Evolutionary conservation across 2,113 vertebrate species (phyloP), one percentile per base, ranked within the genome.

Genomic region (Larimichthys crocea): DNA sequence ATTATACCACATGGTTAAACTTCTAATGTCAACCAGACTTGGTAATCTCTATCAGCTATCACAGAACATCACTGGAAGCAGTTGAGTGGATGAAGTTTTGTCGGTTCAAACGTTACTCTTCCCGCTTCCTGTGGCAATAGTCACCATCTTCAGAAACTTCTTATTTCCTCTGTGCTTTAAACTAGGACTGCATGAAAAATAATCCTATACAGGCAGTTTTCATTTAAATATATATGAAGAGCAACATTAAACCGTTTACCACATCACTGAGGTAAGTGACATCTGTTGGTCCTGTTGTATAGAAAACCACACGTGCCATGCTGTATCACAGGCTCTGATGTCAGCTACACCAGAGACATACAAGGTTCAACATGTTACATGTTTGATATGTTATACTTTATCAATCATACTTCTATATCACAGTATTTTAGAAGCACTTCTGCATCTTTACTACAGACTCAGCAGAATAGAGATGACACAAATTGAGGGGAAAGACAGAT

Each of bases 191-290:
- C 22, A 49, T 10, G 46, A 46, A 49, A 4, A 24, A 24, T 12
- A 24, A 26, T 19, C 22, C 35, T 40, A 40, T 57, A 15, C 17
- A 26, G 44, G 9, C 22, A 66, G n/a, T 66, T 65, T 53, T 35
- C 35, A 40, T 40, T 9, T 40, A 40, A 40, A 40, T 40, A 40
- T 40, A 40, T 40, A 40, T 8, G 35, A 40, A 40, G 35, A 40
- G 35, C n/a, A 52, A 26, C 15, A 48, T 66, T 8, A 65, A 56
- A 46, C 61, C 19, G 15, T 40, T 5, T 2, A 49, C 22, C 24
- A 56, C 7, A 5, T 68, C 65, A 46, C 44, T 59, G 64, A 78
- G 53, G 26, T 78, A 68, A 78, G 44, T 49, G 17, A 59, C 17
- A 31, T 22, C 64, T 19, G 19, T 9, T 20, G 20, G 10, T n/a